phyloP scores from a whole-genome alignment of 2,888 invertebrate species.

The Polydrusus tereticollis region DNA sequence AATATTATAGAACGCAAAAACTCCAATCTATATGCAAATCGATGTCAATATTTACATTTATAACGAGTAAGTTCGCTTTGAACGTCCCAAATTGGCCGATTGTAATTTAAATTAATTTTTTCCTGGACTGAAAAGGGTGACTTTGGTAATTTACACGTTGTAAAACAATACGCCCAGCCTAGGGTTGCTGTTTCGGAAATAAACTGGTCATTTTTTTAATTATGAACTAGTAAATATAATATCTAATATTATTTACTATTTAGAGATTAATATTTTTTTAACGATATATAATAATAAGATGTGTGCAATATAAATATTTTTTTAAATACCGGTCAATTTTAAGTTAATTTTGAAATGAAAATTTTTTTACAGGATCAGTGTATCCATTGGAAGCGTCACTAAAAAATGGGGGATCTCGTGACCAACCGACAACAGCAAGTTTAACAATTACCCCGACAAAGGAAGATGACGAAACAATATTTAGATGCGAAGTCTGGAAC shows the following conservation, averaged over 20 bases:
- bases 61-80: slow-evolving; percentile 52
- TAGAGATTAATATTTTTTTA: too few species aligned
- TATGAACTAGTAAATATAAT: not conserved
- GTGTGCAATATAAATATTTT: too few species aligned
- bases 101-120: slow-evolving; percentile 48
- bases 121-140: slow-evolving; percentile 23
- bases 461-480: slow-evolving; percentile 87
- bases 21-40: slow-evolving; percentile 63
- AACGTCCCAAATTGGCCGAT: slow-evolving; percentile 43
- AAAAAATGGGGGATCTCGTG: slow-evolving; percentile 79
- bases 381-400: slow-evolving; percentile 80
- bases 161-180: slow-evolving; percentile 25
- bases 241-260: too few species aligned
- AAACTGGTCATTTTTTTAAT: not conserved
- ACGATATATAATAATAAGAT: too few species aligned
- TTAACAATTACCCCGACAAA: slow-evolving; percentile 82
- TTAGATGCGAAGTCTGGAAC: slow-evolving; percentile 90
- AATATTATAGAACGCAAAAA: slow-evolving; percentile 57
- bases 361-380: slow-evolving; percentile 70
- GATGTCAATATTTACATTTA: slow-evolving; percentile 58
- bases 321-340: too few species aligned
- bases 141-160: slow-evolving; percentile 30
- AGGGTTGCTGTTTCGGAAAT: not conserved
- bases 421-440: slow-evolving; percentile 82
- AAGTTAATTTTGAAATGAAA: too few species aligned